Evolutionary conservation across 2,113 vertebrate genomes (phyloP).

Genomic region (Triplophysa tibetana): DNA sequence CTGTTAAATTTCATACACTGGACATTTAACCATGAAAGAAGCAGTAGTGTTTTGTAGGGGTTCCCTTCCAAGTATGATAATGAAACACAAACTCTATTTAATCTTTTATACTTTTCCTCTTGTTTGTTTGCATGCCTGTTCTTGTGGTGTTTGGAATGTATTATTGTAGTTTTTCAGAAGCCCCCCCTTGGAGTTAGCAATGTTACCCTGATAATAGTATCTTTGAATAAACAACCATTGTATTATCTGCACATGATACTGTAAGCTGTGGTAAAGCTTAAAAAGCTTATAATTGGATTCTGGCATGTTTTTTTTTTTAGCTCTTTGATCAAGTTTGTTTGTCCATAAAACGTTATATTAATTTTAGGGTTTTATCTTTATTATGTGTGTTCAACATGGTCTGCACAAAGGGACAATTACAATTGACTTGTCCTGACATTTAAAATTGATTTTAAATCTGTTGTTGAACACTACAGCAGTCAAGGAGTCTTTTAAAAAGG

Average conservation of each 20-base stretch:
- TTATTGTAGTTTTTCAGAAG: background rate
- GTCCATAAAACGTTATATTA: too few species aligned
- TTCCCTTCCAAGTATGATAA: background rate
- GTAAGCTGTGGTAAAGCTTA: background rate
- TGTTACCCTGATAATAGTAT: background rate
- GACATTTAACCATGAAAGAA: too few species aligned
- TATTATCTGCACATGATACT: background rate
- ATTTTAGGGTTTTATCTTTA: too few species aligned
- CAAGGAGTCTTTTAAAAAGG: background rate
- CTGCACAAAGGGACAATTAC: too few species aligned
- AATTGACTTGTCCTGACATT: too few species aligned
- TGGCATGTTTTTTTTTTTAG: background rate
- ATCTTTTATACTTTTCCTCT: background rate
- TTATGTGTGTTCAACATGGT: too few species aligned
- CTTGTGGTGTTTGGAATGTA: slow-evolving; percentile 20
- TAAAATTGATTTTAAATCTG: too few species aligned
- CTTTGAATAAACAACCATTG: background rate
- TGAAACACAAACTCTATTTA: background rate
- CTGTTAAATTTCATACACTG: too few species aligned
- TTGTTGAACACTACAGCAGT: too few species aligned
- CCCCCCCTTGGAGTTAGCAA: background rate
- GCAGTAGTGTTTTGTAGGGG: background rate
- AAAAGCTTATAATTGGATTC: background rate
- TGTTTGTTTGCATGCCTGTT: slow-evolving; percentile 4
- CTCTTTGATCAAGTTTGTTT: background rate